Evolutionary conservation across 2,113 vertebrate genomes (phyloP), one percentile per base, ranked within the genome.

Genomic region (Spea bombifrons): DNA sequence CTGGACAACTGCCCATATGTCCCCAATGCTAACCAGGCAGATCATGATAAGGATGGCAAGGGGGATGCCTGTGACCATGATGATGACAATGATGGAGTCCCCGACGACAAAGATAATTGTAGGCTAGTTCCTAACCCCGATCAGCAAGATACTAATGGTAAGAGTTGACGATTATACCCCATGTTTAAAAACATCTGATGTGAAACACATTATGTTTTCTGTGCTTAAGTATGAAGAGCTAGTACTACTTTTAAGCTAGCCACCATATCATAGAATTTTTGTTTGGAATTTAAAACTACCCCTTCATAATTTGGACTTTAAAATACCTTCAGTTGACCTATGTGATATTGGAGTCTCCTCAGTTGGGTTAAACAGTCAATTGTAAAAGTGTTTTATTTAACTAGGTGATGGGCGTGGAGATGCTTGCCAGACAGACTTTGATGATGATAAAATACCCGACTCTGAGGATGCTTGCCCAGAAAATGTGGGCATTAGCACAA

Each of bases 1-100:
- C 89, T 99, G 86, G 97, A 99, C 91, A 99, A 99, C 85, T 99
- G 97, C 71, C 97, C 97, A n/a, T 99, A 99, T 57, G 95, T 99
- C 78, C 84, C 97, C 47, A 99, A 99, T 43, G 92, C 97, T 75
- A 99, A 99, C 90, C 97, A 99, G 88, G 97, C 90, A 1, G 97
- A 99, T 85, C 97, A 99, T 0, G 97, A 99, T 83, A 98, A 99
- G 79, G 97, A 99, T 30, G 97, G 97, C 83, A 98, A 97, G 88
- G 97, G 97, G 47, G 97, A 99, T 6, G 97, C 94, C 82, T 99
- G 97, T 55, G 97, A 99, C 88, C 94, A 97, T 0, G 97, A 99
- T n/a, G 97, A 99, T n/a, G 97, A 99, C 86, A 98, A 99, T 4
- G 97, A 99, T 3, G 97, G 96, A 47, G 90, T 99, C 77, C 96